Percentiles rank a stretch among this genome's conserved stretches.
Conservation (phyloP, 2,888 invertebrate genomes). For the Drosophila leonis region DNA sequence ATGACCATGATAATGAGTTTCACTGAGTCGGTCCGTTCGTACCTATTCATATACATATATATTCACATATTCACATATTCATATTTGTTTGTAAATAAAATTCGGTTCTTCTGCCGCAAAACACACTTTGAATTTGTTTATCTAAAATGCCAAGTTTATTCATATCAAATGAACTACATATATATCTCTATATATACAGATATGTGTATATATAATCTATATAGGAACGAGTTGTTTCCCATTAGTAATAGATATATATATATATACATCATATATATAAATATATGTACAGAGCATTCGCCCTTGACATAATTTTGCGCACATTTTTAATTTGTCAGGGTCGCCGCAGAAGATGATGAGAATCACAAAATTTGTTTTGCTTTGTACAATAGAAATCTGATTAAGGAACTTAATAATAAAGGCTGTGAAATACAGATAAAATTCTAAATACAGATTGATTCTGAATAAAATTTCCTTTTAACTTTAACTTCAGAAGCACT, state of each 20-base stretch:
- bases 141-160: conserved; percentile 32
- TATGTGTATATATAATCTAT: not conserved
- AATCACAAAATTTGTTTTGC: not conserved
- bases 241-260: conserved; percentile 10
- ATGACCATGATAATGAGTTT: not conserved
- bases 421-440: not conserved
- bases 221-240: conserved; percentile 9
- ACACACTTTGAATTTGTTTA: conserved; percentile 40
- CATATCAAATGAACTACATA: not conserved
- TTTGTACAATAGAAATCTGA: not conserved
- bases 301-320: conserved; percentile 53
- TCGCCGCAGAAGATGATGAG: not conserved
- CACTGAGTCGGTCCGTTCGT: too few species aligned
- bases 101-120: conserved; percentile 19
- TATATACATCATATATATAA: conserved; percentile 2
- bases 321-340: conserved; percentile 6
- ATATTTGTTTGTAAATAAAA: conserved; percentile 40
- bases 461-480: not conserved
- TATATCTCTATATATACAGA: not conserved
- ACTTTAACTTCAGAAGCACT: not conserved
- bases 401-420: not conserved
- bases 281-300: conserved; percentile 18
- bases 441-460: not conserved
- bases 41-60: not conserved
- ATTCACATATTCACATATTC: conserved; percentile 5